These are phyloP conservation scores for Parauchenoglanis punctatus DNA, from an alignment of 2,797 vertebrate species.

Conservation along the genomic window DNA sequence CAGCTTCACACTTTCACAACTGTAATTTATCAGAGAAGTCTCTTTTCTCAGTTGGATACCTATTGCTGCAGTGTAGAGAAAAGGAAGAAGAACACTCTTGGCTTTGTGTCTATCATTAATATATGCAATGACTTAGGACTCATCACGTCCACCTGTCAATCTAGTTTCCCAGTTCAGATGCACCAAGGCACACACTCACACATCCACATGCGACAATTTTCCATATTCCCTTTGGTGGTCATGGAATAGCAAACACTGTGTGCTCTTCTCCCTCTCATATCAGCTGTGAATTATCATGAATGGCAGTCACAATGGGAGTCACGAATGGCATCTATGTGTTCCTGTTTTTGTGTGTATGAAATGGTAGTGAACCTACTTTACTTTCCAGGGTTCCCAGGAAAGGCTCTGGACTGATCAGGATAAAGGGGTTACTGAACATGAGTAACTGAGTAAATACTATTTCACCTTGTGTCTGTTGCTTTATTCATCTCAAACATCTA, in stretches of 20 bases:
- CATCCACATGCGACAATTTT: conserved; percentile 11
- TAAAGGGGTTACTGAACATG: neutral
- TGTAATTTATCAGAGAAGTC: conserved; percentile 58
- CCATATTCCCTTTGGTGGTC: neutral
- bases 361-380: no score
- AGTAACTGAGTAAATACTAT: neutral
- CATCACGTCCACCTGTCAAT: conserved; percentile 8
- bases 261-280: conserved; percentile 52
- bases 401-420: neutral
- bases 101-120: conserved; percentile 1
- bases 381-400: neutral
- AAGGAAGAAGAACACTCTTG: conserved; percentile 1
- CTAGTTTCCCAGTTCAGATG: neutral
- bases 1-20: conserved; percentile 29
- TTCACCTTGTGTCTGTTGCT: neutral
- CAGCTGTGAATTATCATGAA: conserved; percentile 65
- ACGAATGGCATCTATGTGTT: neutral
- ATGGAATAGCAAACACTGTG: neutral
- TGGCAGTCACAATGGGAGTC: conserved; percentile 55
- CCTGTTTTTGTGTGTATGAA: neutral
- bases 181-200: neutral
- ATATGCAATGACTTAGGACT: neutral
- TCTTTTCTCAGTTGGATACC: conserved; percentile 55
- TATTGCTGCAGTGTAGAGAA: conserved; percentile 5
- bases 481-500: neutral